A percentile compares a stretch with the other conserved stretches of the same genome.
Conservation (phyloP, 2,113 vertebrate species). For the Platichthys flesus region DNA sequence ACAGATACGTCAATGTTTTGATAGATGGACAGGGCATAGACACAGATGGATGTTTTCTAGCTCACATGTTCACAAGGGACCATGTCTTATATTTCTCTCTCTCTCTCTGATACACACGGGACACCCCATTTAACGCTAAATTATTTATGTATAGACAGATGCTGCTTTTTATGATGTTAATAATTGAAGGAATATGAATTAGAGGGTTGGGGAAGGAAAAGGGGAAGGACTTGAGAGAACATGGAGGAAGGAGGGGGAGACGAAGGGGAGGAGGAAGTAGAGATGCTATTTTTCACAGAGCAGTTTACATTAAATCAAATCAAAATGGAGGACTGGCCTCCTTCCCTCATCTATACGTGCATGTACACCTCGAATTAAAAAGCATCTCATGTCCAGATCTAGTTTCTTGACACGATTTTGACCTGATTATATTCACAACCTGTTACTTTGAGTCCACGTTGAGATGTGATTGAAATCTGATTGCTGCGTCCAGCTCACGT, state of each 20-base stretch:
- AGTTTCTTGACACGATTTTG: background rate
- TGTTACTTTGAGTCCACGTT: too few relatives aligned
- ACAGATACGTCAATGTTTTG: background rate
- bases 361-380: too few relatives aligned
- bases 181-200: conserved; percentile 78
- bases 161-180: conserved; percentile 82
- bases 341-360: background rate
- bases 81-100: background rate
- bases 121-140: conserved; percentile 75
- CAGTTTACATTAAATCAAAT: background rate
- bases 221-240: background rate
- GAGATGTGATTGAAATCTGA: too few relatives aligned
- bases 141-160: conserved; percentile 79
- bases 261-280: background rate
- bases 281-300: background rate
- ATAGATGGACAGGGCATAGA: background rate
- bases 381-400: background rate
- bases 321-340: background rate
- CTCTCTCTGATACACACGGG: conserved; percentile 15
- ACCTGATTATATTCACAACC: background rate
- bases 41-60: conserved; percentile 26
- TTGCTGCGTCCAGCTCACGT: too few relatives aligned
- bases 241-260: background rate
- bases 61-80: conserved; percentile 8
- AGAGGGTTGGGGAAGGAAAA: background rate